Evolutionary conservation across 2,797 vertebrate species (phyloP).

Genomic region (Hippocampus kuda): DNA sequence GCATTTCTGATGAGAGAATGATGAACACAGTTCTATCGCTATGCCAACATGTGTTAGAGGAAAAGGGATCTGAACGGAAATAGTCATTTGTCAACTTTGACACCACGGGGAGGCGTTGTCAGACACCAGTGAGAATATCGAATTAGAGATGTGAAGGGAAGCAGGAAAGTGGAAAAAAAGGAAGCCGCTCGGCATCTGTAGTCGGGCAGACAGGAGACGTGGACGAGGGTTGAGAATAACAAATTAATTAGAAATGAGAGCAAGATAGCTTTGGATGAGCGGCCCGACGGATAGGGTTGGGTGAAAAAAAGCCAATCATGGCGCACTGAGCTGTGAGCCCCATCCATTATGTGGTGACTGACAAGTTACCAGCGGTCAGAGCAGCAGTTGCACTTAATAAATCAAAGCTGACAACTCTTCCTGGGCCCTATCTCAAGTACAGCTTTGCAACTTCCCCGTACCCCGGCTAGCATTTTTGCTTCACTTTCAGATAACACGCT

Average conservation of each 20-base stretch:
- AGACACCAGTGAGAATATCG: constrained; percentile 44
- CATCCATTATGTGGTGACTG: constrained; percentile 80
- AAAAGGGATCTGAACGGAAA: constrained; percentile 44
- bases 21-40: constrained; percentile 36
- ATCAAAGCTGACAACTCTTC: constrained; percentile 91
- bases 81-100: constrained; percentile 58
- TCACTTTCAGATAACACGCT: constrained; percentile 49
- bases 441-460: constrained; percentile 64
- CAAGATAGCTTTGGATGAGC: constrained; percentile 55
- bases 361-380: constrained; percentile 77
- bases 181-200: constrained; percentile 39
- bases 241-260: constrained; percentile 74
- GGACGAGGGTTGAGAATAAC: constrained; percentile 63
- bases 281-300: constrained; percentile 51
- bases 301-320: constrained; percentile 70
- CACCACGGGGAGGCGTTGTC: constrained; percentile 51
- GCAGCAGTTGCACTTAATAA: constrained; percentile 84
- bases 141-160: constrained; percentile 35
- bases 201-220: constrained; percentile 47
- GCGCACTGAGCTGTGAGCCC: constrained; percentile 74
- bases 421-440: constrained; percentile 78
- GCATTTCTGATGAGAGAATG: constrained; percentile 41
- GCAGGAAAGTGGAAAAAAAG: constrained; percentile 18
- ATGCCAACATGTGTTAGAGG: constrained; percentile 42
- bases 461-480: constrained; percentile 59